These are phyloP conservation scores for Nylanderia fulva DNA, from an alignment of 1,140 invertebrate genomes.

Conservation along the genomic window DNA sequence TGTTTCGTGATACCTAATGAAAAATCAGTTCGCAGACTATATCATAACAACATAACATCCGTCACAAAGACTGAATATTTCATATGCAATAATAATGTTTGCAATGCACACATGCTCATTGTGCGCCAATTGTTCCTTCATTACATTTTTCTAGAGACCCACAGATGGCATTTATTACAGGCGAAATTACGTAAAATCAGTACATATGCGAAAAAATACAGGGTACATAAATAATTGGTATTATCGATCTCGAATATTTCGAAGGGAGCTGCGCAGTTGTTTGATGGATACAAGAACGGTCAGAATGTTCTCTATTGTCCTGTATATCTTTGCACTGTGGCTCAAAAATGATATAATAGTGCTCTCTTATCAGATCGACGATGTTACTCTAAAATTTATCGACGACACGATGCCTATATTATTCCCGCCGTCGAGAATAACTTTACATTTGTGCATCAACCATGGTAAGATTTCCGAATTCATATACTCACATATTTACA, in stretches of 20 bases:
- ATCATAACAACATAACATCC: background rate
- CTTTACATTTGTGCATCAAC: conserved; percentile 63
- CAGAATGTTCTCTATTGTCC: background rate
- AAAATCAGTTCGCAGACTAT: background rate
- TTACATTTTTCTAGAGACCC: background rate
- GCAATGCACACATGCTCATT: background rate
- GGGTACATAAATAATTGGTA: background rate
- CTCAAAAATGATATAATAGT: background rate
- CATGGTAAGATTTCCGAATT: conserved; percentile 55
- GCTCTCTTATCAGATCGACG: background rate
- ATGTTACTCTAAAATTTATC: conserved; percentile 56
- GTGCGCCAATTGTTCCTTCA: background rate
- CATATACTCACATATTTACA: no score
- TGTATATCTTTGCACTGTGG: background rate
- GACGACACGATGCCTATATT: conserved; percentile 52
- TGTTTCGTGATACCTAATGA: background rate
- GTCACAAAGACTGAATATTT: conserved; percentile 9
- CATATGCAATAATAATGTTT: background rate
- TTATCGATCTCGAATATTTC: background rate
- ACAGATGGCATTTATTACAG: background rate
- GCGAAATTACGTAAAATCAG: background rate
- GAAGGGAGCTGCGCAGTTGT: background rate
- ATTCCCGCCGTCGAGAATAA: conserved; percentile 62
- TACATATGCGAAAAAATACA: background rate
- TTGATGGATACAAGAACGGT: background rate